Base-by-base conservation (phyloP, 2,888 invertebrate species). In the Punctoribates punctum region DNA sequence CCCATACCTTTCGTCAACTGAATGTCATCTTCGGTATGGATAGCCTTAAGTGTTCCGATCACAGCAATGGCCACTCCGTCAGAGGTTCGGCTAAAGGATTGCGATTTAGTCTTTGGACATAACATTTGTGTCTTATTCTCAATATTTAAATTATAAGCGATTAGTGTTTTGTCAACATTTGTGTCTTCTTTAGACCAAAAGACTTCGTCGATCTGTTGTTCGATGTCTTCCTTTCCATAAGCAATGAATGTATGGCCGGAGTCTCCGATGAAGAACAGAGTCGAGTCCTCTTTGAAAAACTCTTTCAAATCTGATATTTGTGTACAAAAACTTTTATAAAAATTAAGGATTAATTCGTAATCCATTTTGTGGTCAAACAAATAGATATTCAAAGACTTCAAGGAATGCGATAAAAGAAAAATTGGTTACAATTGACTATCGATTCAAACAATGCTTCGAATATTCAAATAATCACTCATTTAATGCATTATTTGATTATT, bases 71-170 rank as follows among this genome's bases (percentile, higher is more conserved):
- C 67, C 4, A 38, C 38, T 38, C 34, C 67, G 17, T 17, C 48
- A 17, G 48, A 13, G 13, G 15, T 48, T 48, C n/a, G 48, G 48
- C 3, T 13, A 3, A 17, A 48, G 13, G 13, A 57, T 1, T 20
- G 2, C 13, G 62, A 5, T 8, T 60, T 6, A 25, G 60, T 20
- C 25, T 65, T 65, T 65, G 27, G 6, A 67, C 29, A 29, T 17
- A 67, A 13, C 6, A 15, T 38, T 6, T 15, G 6, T 20, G 67
- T 20, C 20, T 67, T 67, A 2, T 67, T 20, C 9, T 67, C 67
- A 20, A 67, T 34, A 38, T 38, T 67, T n/a, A 67, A 20, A 67
- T 67, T 67, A 38, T 67, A 67, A 67, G 38, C 67, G n/a, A 67
- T 38, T n/a, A 38, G 38, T 67, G n/a, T 29, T 20, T 34, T 38